A percentile compares a stretch with the other conserved stretches of the same genome.
Conservation (phyloP, 2,797 vertebrate genomes). For the Helicolenus hilgendorfi region DNA sequence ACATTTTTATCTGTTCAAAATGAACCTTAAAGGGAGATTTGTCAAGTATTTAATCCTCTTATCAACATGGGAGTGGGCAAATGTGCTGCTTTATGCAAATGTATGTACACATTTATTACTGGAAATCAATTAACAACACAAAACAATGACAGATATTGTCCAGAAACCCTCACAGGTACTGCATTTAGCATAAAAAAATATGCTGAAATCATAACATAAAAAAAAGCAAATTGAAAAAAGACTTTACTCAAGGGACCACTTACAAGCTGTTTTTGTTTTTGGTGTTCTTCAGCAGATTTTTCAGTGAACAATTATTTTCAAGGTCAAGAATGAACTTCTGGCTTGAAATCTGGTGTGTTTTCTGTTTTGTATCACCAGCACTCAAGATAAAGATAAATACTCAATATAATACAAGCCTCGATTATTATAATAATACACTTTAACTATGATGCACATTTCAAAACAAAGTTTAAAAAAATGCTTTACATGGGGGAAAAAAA, state of each 20-base stretch:
- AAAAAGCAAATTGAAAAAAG: too few relatives aligned
- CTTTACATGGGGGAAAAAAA: neutral
- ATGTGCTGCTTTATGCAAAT: too few relatives aligned
- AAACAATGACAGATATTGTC: too few relatives aligned
- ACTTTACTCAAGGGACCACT: neutral
- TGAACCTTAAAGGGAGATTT: too few relatives aligned
- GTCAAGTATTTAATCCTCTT: too few relatives aligned
- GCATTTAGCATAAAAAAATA: too few relatives aligned
- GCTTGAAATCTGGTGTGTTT: neutral
- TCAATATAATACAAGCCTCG: neutral
- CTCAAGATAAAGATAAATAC: neutral
- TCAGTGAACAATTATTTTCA: neutral
- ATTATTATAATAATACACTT: neutral
- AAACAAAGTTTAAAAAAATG: neutral
- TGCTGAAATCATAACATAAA: too few relatives aligned
- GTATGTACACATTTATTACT: rapidly evolving
- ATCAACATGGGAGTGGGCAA: too few relatives aligned
- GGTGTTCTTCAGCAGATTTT: neutral
- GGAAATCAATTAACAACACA: too few relatives aligned
- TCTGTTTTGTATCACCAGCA: neutral
- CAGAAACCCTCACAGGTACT: too few relatives aligned
- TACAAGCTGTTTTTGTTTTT: neutral
- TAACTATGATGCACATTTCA: neutral
- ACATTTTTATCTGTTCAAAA: too few relatives aligned
- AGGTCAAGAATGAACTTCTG: neutral